Conservation (phyloP, 2,797 vertebrate genomes). For the Coregonus ussuriensis region DNA sequence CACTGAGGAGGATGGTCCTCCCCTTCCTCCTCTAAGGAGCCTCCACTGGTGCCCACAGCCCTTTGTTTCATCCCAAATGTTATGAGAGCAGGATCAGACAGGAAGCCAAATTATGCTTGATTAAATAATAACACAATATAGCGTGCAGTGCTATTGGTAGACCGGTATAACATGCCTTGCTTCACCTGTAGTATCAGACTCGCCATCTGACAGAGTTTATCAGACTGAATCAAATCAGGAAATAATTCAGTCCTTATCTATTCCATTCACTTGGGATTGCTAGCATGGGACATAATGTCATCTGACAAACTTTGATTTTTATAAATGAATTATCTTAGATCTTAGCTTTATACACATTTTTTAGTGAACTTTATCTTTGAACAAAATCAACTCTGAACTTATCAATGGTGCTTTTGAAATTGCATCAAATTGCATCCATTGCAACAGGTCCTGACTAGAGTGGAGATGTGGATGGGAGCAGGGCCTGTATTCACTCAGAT, state of each 20-base stretch:
- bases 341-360: neutral
- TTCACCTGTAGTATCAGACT: neutral
- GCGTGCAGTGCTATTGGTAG: neutral
- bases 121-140: neutral
- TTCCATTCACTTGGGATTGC: too few relatives aligned
- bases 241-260: too few relatives aligned
- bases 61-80: slow-evolving; percentile 19
- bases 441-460: neutral
- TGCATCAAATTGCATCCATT: too few relatives aligned
- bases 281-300: too few relatives aligned
- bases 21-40: too few relatives aligned
- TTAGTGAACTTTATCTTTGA: neutral
- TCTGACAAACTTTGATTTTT: too few relatives aligned
- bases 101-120: neutral
- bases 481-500: neutral
- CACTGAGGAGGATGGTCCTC: too few relatives aligned
- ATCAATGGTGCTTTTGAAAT: too few relatives aligned
- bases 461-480: neutral
- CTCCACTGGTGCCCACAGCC: neutral
- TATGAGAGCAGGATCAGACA: slow-evolving; percentile 11
- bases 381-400: neutral
- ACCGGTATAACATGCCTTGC: neutral
- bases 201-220: neutral
- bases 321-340: neutral
- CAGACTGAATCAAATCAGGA: neutral